phyloP scores from a whole-genome alignment of 2,797 vertebrate species.

The Scleropages formosus region DNA sequence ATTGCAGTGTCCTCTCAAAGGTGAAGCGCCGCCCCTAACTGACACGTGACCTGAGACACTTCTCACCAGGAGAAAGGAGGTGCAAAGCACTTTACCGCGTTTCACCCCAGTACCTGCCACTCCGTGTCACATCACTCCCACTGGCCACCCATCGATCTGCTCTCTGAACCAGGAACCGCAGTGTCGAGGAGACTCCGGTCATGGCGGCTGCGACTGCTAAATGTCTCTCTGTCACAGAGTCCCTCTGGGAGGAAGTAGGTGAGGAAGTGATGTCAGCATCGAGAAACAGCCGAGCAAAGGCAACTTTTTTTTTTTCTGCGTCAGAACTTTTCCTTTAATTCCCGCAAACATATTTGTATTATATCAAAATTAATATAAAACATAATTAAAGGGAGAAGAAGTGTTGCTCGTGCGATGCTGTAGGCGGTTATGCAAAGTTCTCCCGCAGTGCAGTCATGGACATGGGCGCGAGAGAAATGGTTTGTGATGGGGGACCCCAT shows the following conservation, averaged over 20 bases:
- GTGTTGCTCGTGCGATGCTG: neutral
- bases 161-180: neutral
- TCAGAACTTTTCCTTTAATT: neutral
- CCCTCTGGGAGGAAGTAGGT: neutral
- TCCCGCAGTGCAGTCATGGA: neutral
- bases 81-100: neutral
- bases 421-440: no score
- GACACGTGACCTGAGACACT: slow-evolving; percentile 1
- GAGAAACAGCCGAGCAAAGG: neutral
- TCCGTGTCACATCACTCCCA: neutral
- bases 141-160: neutral
- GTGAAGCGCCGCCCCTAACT: neutral
- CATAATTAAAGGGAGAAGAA: neutral
- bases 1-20: neutral
- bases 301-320: neutral
- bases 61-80: neutral
- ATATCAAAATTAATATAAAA: no score
- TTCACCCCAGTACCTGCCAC: neutral
- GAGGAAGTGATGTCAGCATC: neutral
- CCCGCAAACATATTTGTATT: no score
- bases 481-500: neutral
- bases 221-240: neutral
- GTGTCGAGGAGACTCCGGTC: neutral
- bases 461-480: neutral
- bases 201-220: neutral